phyloP scores from a whole-genome alignment of 2,113 vertebrate genomes.

The Chinchilla lanigera region DNA sequence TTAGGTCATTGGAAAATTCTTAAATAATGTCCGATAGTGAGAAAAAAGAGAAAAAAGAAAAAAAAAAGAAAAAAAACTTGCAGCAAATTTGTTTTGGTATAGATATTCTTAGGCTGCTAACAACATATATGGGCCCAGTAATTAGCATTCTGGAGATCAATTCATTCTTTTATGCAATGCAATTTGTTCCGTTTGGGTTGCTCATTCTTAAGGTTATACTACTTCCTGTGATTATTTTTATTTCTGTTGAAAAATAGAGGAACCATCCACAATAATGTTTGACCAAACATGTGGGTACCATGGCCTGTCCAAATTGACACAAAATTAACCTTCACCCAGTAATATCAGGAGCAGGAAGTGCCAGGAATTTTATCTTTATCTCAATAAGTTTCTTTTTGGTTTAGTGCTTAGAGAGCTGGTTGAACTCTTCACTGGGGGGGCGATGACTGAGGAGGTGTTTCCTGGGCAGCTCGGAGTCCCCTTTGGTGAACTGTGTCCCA shows the following conservation, averaged over 20 bases:
- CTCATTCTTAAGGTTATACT: neutral
- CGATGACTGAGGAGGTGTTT: neutral
- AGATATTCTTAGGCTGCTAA: neutral
- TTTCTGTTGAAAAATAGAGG: neutral
- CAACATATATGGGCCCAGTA: neutral
- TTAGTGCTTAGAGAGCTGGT: neutral
- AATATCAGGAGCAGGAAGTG: neutral
- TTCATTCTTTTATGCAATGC: conserved; percentile 1
- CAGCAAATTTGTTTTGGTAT: neutral
- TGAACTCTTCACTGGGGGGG: neutral
- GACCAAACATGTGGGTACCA: neutral
- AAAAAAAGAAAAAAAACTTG: neutral
- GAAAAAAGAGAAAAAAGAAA: too few species aligned
- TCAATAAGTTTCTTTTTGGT: neutral
- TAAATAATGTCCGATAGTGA: neutral
- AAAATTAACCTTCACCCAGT: neutral
- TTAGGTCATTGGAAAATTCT: neutral
- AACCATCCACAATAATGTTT: neutral
- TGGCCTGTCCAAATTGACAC: neutral
- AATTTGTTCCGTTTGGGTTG: neutral
- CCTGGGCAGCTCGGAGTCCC: neutral
- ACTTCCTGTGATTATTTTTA: neutral
- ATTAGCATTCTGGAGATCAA: conserved; percentile 17
- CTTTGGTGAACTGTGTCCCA: neutral
- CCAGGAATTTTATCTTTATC: conserved; percentile 35